Evolutionary conservation across 2,888 invertebrate species (phyloP).

Genomic region (Nemurella pictetii): DNA sequence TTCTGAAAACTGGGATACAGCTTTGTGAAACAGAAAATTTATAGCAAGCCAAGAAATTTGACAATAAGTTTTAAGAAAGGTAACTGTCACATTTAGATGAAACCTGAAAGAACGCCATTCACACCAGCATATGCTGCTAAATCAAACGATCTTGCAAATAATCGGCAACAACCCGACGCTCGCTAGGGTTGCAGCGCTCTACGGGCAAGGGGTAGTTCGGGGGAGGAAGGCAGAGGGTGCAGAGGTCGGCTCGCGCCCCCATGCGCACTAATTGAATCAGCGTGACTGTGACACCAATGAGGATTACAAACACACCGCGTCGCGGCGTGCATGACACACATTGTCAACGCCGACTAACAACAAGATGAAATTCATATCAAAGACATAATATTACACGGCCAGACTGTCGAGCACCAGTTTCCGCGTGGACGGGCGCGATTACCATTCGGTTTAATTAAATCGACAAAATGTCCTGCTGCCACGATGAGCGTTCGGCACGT

Average conservation of each 20-base stretch:
- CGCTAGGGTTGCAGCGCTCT: too few species aligned
- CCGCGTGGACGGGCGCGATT: neutral
- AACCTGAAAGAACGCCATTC: too few species aligned
- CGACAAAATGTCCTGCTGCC: neutral
- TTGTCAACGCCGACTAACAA: neutral
- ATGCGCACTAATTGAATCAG: slow-evolving; percentile 7
- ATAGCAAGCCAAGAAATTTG: too few species aligned
- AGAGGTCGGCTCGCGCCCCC: neutral
- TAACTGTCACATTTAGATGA: too few species aligned
- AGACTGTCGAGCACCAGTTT: neutral
- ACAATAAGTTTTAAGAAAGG: too few species aligned
- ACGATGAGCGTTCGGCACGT: neutral
- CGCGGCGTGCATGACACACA: slow-evolving; percentile 1
- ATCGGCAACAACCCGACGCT: too few species aligned
- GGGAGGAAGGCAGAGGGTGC: neutral
- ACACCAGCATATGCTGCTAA: too few species aligned
- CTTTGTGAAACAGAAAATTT: too few species aligned
- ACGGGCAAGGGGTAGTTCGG: neutral
- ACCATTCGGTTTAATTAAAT: neutral
- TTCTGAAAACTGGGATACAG: too few species aligned
- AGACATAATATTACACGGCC: too few species aligned
- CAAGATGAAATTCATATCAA: slow-evolving; percentile 13
- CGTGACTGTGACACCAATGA: slow-evolving; percentile 11
- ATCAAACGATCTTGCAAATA: too few species aligned
- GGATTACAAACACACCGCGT: neutral